phyloP scores from a whole-genome alignment of 2,113 vertebrate genomes.

The Lycocorax pyrrhopterus region DNA sequence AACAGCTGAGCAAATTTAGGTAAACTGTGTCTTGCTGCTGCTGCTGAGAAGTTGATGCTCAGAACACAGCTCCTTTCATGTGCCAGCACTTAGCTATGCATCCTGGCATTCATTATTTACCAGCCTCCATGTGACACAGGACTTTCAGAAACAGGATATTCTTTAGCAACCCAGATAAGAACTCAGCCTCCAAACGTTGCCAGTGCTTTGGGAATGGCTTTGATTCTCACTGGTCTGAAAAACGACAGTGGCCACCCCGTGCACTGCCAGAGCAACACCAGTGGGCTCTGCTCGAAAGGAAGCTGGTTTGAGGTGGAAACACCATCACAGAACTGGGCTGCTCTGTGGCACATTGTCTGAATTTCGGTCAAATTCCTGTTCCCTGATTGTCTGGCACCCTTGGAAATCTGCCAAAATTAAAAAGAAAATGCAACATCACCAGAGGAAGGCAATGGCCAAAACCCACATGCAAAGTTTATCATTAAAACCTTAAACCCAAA shows the following conservation, averaged over 20 bases:
- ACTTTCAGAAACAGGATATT: not conserved
- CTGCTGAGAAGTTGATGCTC: not conserved
- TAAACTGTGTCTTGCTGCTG: not conserved
- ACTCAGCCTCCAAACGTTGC: not conserved
- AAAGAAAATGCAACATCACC: not conserved
- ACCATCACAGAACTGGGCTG: not conserved
- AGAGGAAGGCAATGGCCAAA: not conserved
- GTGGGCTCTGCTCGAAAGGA: not conserved
- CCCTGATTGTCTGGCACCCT: not conserved
- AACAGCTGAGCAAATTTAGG: not conserved
- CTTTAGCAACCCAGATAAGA: not conserved
- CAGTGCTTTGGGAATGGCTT: not conserved
- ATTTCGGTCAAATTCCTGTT: not conserved
- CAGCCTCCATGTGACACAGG: not conserved
- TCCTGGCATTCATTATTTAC: conserved; percentile 14
- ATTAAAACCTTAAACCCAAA: not conserved
- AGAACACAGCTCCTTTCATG: not conserved
- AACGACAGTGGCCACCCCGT: accelerated
- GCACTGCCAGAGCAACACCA: not conserved
- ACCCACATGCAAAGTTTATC: not conserved
- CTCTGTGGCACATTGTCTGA: not conserved
- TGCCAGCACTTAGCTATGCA: not conserved
- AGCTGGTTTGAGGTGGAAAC: not conserved
- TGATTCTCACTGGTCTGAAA: not conserved
- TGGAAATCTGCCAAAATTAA: not conserved